Evolutionary conservation across 2,888 invertebrate genomes (phyloP).

Genomic region (Altica lythri): DNA sequence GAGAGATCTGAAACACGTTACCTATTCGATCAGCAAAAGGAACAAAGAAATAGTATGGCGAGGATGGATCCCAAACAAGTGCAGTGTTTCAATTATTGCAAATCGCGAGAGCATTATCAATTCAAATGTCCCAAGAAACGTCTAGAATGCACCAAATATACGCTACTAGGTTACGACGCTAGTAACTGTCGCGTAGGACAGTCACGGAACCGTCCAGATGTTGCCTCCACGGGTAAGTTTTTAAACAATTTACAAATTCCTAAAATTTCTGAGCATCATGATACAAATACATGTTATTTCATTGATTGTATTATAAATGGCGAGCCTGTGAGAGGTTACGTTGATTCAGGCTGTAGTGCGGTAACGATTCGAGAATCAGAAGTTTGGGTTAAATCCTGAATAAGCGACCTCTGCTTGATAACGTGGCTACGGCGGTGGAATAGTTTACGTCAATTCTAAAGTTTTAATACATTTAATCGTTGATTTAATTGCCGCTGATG

Average conservation of each 20-base stretch:
- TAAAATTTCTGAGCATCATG: background rate
- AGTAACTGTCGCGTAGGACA: constrained; percentile 5
- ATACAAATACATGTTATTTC: constrained; percentile 24
- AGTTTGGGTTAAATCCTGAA: background rate
- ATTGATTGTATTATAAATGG: constrained; percentile 26
- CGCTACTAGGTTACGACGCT: constrained; percentile 28
- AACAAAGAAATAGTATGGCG: too few relatives aligned
- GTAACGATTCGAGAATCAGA: constrained; percentile 23
- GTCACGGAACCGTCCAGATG: background rate
- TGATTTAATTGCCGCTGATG: background rate
- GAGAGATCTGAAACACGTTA: background rate
- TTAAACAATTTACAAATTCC: constrained; percentile 9
- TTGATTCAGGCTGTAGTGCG: constrained; percentile 31
- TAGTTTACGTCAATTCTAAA: background rate
- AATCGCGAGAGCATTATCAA: constrained; percentile 23
- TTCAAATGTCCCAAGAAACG: constrained; percentile 23
- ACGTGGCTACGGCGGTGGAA: background rate
- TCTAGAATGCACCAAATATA: constrained; percentile 24
- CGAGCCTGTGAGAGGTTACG: constrained; percentile 31
- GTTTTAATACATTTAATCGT: background rate
- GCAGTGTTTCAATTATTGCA: constrained; percentile 33
- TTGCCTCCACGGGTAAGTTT: constrained; percentile 17
- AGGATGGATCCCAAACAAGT: too few relatives aligned
- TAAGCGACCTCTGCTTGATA: background rate
- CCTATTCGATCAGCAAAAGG: background rate